Percentiles rank a stretch among this genome's conserved stretches.
phyloP scores from a whole-genome alignment of 2,888 invertebrate species.

The Troilus luridus region DNA sequence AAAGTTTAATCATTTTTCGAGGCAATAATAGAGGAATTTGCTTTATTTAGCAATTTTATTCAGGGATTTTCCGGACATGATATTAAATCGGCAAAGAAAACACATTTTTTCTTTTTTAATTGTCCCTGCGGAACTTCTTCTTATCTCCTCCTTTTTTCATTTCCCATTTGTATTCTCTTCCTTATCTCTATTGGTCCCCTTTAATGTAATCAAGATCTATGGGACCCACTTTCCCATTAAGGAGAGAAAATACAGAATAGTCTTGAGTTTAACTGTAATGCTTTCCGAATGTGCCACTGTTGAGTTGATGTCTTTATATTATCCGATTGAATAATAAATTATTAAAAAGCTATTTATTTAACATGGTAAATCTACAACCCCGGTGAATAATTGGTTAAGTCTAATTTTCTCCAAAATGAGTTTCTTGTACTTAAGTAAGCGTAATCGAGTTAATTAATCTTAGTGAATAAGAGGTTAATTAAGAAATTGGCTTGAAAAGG shows the following conservation, averaged over 20 bases:
- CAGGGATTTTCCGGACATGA: not conserved
- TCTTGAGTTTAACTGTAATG: not conserved
- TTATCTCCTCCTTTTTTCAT: slow-evolving; percentile 30
- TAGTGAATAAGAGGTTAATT: too few relatives aligned
- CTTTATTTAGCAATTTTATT: slow-evolving; percentile 25
- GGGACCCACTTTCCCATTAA: not conserved
- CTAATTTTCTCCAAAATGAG: too few relatives aligned
- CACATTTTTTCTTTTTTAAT: slow-evolving; percentile 26
- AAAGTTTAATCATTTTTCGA: not conserved
- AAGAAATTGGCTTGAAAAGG: too few relatives aligned
- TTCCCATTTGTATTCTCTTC: slow-evolving; percentile 34
- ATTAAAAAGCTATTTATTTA: too few relatives aligned
- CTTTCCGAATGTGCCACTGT: not conserved
- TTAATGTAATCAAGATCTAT: slow-evolving; percentile 33
- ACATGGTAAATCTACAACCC: too few relatives aligned
- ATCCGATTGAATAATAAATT: too few relatives aligned
- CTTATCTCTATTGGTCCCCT: slow-evolving; percentile 33
- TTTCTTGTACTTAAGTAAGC: too few relatives aligned
- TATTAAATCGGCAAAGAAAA: slow-evolving; percentile 38
- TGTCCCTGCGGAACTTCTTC: slow-evolving; percentile 10
- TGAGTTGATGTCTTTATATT: not conserved
- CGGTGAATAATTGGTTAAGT: too few relatives aligned
- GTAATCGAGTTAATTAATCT: too few relatives aligned
- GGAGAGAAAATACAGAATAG: not conserved
- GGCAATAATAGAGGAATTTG: not conserved